Conservation (phyloP, 2,113 vertebrate genomes). For the Rhinolophus sinicus region DNA sequence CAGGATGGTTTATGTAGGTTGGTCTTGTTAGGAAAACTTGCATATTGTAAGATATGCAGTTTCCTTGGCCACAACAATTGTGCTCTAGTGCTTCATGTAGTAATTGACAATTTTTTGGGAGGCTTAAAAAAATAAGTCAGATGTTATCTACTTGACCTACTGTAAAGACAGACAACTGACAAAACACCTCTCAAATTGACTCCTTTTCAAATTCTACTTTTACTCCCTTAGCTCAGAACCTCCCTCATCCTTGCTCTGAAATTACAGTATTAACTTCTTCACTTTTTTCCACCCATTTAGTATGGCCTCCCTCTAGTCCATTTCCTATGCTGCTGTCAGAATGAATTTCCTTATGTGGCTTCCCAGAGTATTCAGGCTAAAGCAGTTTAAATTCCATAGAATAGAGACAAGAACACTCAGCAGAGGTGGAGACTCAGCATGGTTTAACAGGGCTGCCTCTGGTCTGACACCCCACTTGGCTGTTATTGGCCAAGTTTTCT, state of each 20-base stretch:
- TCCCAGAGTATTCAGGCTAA: background rate
- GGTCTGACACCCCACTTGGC: background rate
- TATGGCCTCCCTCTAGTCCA: background rate
- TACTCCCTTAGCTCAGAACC: background rate
- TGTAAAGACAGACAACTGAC: constrained; percentile 47
- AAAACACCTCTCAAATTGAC: background rate
- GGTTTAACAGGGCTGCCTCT: background rate
- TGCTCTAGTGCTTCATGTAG: background rate
- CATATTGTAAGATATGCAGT: background rate
- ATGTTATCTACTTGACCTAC: constrained; percentile 23
- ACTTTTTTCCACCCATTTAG: background rate
- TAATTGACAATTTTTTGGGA: background rate
- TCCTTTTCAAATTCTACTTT: background rate
- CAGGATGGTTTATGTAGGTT: background rate
- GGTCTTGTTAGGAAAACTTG: background rate
- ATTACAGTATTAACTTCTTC: background rate
- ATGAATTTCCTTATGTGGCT: background rate
- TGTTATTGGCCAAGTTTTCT: background rate
- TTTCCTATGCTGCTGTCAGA: background rate
- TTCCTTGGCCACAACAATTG: background rate
- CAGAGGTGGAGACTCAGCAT: background rate
- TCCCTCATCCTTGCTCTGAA: background rate
- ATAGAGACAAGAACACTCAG: background rate
- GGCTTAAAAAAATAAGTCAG: constrained; percentile 49
- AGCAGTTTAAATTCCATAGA: background rate